These are phyloP conservation scores for Pygoscelis adeliae DNA, from an alignment of 2,113 vertebrate genomes.

Conservation along the genomic window DNA sequence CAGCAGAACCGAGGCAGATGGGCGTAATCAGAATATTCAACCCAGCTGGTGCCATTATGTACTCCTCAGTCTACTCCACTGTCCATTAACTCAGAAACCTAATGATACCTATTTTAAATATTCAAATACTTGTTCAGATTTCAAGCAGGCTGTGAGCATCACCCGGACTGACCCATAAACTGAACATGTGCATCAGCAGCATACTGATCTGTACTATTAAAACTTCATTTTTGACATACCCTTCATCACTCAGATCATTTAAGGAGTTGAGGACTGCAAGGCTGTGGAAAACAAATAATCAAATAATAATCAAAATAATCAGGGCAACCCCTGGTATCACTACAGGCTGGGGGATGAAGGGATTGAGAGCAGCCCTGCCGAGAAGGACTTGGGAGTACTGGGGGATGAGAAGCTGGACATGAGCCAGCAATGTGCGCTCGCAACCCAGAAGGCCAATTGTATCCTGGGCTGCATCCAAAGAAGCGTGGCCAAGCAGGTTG, in stretches of 20 bases:
- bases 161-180: neutral
- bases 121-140: neutral
- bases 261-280: neutral
- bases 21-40: rapidly evolving
- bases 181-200: neutral
- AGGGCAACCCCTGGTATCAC: too few relatives aligned
- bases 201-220: neutral
- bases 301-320: neutral
- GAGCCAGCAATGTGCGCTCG: too few relatives aligned
- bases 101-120: neutral
- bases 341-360: too few relatives aligned
- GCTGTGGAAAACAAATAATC: neutral
- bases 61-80: neutral
- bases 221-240: neutral
- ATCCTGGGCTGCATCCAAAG: too few relatives aligned
- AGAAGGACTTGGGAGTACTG: too few relatives aligned
- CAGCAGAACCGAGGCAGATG: neutral
- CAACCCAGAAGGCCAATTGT: too few relatives aligned
- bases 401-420: too few relatives aligned
- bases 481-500: too few relatives aligned
- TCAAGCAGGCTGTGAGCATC: neutral
- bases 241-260: neutral
- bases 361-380: too few relatives aligned
- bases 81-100: neutral
- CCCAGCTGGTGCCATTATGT: neutral